Evolutionary conservation across 2,797 vertebrate species (phyloP).

Genomic region (Labroides dimidiatus): DNA sequence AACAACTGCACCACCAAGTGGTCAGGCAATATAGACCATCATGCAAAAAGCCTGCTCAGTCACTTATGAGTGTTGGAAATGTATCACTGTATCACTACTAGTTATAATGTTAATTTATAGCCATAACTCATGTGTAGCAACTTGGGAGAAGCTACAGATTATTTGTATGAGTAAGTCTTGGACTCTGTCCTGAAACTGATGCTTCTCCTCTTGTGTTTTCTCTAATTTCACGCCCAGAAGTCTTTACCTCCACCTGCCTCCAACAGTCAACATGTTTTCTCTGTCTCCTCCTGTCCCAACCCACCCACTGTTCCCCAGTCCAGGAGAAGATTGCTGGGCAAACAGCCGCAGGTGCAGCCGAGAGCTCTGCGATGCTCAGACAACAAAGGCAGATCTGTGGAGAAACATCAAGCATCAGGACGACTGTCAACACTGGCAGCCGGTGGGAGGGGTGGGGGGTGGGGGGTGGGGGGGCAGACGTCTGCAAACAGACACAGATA

Average conservation of each 20-base stretch:
- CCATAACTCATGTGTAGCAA: background rate
- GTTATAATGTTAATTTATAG: background rate
- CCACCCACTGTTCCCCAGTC: background rate
- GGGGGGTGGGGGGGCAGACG: conserved; percentile 14
- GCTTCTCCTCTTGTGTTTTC: background rate
- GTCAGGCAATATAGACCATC: background rate
- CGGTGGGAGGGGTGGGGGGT: conserved; percentile 34
- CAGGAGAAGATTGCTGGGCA: conserved; percentile 27
- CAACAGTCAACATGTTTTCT: conserved; percentile 9
- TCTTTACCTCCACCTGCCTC: conserved; percentile 35
- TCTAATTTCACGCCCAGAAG: background rate
- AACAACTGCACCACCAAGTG: conserved; percentile 65
- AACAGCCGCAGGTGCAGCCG: conserved; percentile 59
- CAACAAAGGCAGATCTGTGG: conserved; percentile 56
- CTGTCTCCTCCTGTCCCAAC: background rate
- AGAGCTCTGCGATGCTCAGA: conserved; percentile 41
- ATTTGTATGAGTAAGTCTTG: background rate
- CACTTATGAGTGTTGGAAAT: background rate
- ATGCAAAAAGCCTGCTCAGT: background rate
- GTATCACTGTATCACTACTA: background rate
- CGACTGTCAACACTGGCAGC: conserved; percentile 52
- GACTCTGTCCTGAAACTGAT: background rate
- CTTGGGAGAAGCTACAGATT: background rate
- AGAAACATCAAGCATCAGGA: conserved; percentile 45
- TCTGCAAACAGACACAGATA: conserved; percentile 42